phyloP scores from a whole-genome alignment of 2,888 invertebrate species.

The Flabesymbios commensalis region DNA sequence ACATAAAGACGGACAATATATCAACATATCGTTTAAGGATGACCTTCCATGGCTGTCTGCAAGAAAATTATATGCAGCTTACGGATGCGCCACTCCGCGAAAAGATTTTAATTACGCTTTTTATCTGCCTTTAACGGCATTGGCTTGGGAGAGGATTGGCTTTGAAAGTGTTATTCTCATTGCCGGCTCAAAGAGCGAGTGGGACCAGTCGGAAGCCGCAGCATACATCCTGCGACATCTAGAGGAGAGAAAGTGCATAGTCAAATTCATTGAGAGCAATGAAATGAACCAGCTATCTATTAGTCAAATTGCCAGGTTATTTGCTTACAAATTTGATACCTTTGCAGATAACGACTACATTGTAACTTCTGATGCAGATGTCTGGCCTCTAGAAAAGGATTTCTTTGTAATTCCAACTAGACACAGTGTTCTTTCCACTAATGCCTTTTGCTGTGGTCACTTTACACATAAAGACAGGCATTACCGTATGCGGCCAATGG shows the following conservation, averaged over 20 bases:
- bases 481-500: not conserved
- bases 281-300: not conserved
- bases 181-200: too few relatives aligned
- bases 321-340: not conserved
- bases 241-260: not conserved
- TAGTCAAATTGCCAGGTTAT: not conserved
- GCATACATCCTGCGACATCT: not conserved
- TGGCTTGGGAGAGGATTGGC: not conserved
- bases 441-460: not conserved
- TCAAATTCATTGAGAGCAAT: not conserved
- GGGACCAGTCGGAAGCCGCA: too few relatives aligned
- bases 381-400: not conserved
- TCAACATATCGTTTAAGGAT: too few relatives aligned
- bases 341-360: not conserved
- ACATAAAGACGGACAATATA: too few relatives aligned
- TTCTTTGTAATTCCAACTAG: not conserved
- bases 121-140: not conserved
- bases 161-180: not conserved
- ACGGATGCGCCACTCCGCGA: too few relatives aligned
- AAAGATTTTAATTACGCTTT: not conserved
- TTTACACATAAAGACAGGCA: not conserved
- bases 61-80: too few relatives aligned
- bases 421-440: not conserved
- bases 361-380: not conserved
- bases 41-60: too few relatives aligned